These are phyloP conservation scores for Suncus etruscus DNA, from an alignment of 2,113 vertebrate genomes.

Conservation along the genomic window DNA sequence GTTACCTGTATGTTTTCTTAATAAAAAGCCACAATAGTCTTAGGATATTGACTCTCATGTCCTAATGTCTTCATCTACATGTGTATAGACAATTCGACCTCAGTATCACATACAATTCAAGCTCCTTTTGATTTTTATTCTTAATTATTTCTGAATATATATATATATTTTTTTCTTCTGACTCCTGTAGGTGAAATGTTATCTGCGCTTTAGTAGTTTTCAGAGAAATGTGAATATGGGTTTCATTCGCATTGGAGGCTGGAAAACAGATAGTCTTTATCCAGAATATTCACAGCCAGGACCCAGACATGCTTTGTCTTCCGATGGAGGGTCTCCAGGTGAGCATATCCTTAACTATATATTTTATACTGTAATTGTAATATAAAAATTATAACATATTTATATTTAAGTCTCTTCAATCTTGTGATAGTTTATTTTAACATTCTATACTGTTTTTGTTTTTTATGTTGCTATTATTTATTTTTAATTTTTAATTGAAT, in stretches of 20 bases:
- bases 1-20: background rate
- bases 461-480: too few species aligned
- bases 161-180: slow-evolving; percentile 52
- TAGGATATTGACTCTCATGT: background rate
- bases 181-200: slow-evolving; percentile 90
- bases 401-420: background rate
- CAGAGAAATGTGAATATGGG: slow-evolving; percentile 86
- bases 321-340: slow-evolving; percentile 61
- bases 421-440: slow-evolving; percentile 41
- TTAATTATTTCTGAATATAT: background rate
- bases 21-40: background rate
- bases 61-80: background rate
- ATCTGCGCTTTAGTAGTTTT: slow-evolving; percentile 93
- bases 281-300: background rate
- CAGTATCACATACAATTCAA: background rate
- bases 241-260: background rate
- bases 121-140: slow-evolving; percentile 36
- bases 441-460: background rate
- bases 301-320: background rate
- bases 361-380: background rate
- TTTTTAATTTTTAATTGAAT: too few species aligned
- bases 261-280: slow-evolving; percentile 70
- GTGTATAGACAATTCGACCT: background rate
- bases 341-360: slow-evolving; percentile 25
- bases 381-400: background rate